Evolutionary conservation across 1,140 invertebrate species (phyloP).

Genomic region (Meteorus sp.): DNA sequence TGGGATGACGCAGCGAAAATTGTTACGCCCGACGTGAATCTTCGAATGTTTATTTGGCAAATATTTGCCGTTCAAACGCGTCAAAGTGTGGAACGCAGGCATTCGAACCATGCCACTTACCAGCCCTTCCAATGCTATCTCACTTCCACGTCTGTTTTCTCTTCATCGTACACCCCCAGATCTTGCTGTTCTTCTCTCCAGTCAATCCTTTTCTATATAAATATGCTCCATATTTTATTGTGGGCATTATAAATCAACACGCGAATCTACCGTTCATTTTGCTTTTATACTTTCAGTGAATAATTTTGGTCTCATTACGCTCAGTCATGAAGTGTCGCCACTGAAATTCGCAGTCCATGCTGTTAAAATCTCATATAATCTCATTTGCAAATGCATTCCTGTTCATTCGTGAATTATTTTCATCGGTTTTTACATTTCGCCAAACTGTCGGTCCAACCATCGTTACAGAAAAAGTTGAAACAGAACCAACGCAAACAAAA

Average conservation of each 20-base stretch:
- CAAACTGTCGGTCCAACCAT: too few relatives aligned
- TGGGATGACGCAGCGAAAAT: conserved; percentile 16
- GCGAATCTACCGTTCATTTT: conserved; percentile 21
- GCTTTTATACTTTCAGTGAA: conserved; percentile 25
- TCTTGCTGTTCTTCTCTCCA: neutral
- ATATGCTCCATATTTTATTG: neutral
- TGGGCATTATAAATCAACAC: neutral
- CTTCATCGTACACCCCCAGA: too few relatives aligned
- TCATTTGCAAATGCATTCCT: too few relatives aligned
- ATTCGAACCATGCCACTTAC: neutral
- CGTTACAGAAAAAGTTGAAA: too few relatives aligned
- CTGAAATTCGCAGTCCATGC: too few relatives aligned
- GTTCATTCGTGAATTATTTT: too few relatives aligned
- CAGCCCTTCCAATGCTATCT: too few relatives aligned
- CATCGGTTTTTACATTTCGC: too few relatives aligned
- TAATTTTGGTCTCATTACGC: neutral
- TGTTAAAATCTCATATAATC: too few relatives aligned
- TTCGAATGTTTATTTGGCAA: conserved; percentile 25
- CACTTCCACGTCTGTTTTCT: too few relatives aligned
- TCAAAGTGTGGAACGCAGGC: conserved; percentile 10
- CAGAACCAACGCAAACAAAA: too few relatives aligned
- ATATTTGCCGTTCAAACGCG: conserved; percentile 28
- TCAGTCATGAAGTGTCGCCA: too few relatives aligned
- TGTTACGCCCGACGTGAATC: conserved; percentile 18
- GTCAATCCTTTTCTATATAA: neutral